Evolutionary conservation across 2,113 vertebrate species (phyloP).

Genomic region (Naja naja): DNA sequence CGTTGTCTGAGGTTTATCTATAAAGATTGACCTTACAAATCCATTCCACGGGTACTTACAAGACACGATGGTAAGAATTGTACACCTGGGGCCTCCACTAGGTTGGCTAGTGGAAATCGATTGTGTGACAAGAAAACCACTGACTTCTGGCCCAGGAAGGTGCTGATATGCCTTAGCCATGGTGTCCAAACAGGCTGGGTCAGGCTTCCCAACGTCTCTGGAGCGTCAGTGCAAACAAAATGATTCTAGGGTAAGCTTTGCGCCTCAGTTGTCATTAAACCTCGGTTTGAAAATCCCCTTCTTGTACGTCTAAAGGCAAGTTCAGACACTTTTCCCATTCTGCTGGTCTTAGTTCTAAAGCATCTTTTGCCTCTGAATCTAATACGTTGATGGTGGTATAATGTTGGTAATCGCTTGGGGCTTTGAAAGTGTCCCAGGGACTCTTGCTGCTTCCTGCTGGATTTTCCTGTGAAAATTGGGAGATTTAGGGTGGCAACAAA

Average conservation of each 20-base stretch:
- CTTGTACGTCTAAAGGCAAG: conserved; percentile 96
- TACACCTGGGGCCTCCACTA: conserved; percentile 96
- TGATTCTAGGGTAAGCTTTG: conserved; percentile 56
- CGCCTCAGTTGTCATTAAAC: conserved; percentile 79
- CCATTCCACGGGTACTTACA: conserved; percentile 97
- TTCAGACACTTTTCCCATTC: conserved; percentile 99
- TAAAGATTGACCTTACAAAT: conserved; percentile 93
- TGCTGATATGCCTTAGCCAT: conserved; percentile 80
- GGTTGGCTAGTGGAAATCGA: conserved; percentile 89
- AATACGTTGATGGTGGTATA: conserved; percentile 98
- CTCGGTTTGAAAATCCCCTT: conserved; percentile 99
- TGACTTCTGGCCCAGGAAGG: conserved; percentile 88
- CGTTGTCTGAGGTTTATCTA: conserved; percentile 96
- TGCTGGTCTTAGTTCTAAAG: conserved; percentile 95
- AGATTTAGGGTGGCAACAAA: background rate
- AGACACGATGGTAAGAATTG: conserved; percentile 98
- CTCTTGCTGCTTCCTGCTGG: conserved; percentile 87
- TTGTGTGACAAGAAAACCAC: conserved; percentile 78
- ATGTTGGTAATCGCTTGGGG: conserved; percentile 95
- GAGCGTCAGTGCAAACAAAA: conserved; percentile 86
- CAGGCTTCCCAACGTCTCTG: conserved; percentile 90
- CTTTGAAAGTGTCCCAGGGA: conserved; percentile 98
- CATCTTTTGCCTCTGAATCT: conserved; percentile 92
- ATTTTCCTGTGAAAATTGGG: conserved; percentile 84
- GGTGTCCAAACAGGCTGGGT: conserved; percentile 83